phyloP scores from a whole-genome alignment of 2,888 invertebrate species.

The Latrodectus hesperus region DNA sequence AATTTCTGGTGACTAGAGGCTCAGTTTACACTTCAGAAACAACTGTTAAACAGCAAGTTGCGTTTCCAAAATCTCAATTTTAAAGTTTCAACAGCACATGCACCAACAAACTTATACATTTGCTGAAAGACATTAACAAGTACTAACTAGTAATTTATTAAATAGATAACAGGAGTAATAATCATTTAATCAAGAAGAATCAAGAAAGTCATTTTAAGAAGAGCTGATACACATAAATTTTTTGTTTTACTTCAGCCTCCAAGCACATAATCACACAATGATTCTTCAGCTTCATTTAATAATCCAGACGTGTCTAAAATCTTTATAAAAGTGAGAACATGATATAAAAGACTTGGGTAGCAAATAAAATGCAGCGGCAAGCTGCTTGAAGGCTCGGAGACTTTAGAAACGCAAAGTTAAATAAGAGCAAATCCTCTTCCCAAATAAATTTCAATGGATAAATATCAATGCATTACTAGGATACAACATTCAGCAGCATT shows the following conservation, averaged over 20 bases:
- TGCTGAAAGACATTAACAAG: conserved; percentile 65
- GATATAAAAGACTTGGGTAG: conserved; percentile 1
- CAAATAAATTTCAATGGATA: conserved; percentile 14
- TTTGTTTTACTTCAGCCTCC: background rate
- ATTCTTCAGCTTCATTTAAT: background rate
- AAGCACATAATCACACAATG: background rate
- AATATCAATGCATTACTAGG: conserved; percentile 24
- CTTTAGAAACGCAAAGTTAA: conserved; percentile 60
- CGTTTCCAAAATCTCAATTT: conserved; percentile 66
- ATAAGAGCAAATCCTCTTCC: conserved; percentile 29
- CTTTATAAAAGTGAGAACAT: conserved; percentile 2
- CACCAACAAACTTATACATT: conserved; percentile 56
- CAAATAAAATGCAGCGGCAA: background rate
- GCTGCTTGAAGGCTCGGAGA: conserved; percentile 35
- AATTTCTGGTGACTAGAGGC: conserved; percentile 19
- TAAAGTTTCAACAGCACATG: conserved; percentile 42
- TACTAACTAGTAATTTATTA: conserved; percentile 48
- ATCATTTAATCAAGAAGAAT: background rate
- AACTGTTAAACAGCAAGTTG: conserved; percentile 58
- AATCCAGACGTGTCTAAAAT: background rate
- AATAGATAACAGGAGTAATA: conserved; percentile 53
- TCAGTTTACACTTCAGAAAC: background rate
- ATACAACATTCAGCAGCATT: conserved; percentile 61
- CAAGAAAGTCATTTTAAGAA: too few relatives aligned
- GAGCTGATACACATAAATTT: too few relatives aligned